These are phyloP conservation scores for Sylvicola cinctus DNA, from an alignment of 2,888 invertebrate genomes.

Conservation along the genomic window DNA sequence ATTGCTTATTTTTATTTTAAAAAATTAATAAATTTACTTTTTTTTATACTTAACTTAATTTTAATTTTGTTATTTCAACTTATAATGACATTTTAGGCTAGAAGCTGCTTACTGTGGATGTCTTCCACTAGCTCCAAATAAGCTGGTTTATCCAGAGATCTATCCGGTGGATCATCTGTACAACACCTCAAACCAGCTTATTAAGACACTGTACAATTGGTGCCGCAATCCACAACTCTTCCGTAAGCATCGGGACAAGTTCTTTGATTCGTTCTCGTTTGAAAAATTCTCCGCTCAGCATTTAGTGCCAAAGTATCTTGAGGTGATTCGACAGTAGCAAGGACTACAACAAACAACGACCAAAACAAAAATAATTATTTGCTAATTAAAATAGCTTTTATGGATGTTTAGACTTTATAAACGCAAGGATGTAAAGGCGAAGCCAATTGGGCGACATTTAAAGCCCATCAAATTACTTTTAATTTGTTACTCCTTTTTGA, in stretches of 20 bases:
- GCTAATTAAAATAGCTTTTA: too few species aligned
- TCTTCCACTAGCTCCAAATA: constrained; percentile 44
- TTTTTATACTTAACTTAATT: background rate
- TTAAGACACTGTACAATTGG: constrained; percentile 30
- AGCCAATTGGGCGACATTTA: too few species aligned
- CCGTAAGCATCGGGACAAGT: constrained; percentile 18
- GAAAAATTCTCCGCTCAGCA: constrained; percentile 22
- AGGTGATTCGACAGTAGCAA: constrained; percentile 6
- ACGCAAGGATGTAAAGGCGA: too few species aligned
- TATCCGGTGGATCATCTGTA: constrained; percentile 40
- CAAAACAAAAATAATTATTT: too few species aligned
- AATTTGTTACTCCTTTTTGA: too few species aligned
- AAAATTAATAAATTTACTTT: constrained; percentile 4
- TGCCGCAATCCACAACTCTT: constrained; percentile 27
- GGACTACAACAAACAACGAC: too few species aligned
- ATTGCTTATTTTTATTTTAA: constrained; percentile 3
- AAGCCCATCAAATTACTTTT: too few species aligned
- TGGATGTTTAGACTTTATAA: too few species aligned
- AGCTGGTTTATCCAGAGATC: constrained; percentile 51
- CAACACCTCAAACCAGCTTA: constrained; percentile 33
- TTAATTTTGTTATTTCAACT: background rate
- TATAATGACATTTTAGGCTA: constrained; percentile 29
- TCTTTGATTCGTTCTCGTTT: constrained; percentile 23
- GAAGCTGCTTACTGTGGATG: constrained; percentile 51
- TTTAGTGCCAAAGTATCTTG: constrained; percentile 23